Evolutionary conservation across 2,888 invertebrate species (phyloP).

Genomic region (Julus scandinavius): DNA sequence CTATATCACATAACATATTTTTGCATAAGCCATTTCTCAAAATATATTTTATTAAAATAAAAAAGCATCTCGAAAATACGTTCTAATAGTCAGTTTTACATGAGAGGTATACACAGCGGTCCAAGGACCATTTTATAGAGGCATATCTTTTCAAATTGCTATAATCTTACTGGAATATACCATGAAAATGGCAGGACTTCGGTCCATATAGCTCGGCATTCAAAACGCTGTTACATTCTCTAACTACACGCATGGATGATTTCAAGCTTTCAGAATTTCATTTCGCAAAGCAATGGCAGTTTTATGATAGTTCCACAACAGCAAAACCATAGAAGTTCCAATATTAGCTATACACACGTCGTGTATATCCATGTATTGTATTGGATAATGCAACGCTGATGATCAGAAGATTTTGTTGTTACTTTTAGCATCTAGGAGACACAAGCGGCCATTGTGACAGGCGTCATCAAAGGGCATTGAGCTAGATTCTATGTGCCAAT

Average conservation of each 20-base stretch:
- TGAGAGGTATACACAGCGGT: neutral
- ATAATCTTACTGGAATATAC: neutral
- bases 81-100: neutral
- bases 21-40: neutral
- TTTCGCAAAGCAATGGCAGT: slow-evolving; percentile 36
- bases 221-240: neutral
- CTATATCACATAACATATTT: neutral
- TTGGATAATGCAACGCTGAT: neutral
- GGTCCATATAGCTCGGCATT: neutral
- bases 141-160: neutral
- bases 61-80: neutral
- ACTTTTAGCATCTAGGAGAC: slow-evolving; percentile 19
- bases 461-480: slow-evolving; percentile 41
- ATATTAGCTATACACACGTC: neutral
- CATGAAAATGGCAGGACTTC: neutral
- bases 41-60: neutral
- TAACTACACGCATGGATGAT: neutral
- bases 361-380: neutral
- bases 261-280: neutral
- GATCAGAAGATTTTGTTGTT: slow-evolving; percentile 43
- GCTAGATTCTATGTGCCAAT: slow-evolving; percentile 36
- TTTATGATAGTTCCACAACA: neutral
- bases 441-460: slow-evolving; percentile 20
- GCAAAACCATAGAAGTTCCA: neutral
- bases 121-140: neutral